Base-by-base conservation (phyloP, 2,888 invertebrate genomes). In the Cataglyphis livida region DNA sequence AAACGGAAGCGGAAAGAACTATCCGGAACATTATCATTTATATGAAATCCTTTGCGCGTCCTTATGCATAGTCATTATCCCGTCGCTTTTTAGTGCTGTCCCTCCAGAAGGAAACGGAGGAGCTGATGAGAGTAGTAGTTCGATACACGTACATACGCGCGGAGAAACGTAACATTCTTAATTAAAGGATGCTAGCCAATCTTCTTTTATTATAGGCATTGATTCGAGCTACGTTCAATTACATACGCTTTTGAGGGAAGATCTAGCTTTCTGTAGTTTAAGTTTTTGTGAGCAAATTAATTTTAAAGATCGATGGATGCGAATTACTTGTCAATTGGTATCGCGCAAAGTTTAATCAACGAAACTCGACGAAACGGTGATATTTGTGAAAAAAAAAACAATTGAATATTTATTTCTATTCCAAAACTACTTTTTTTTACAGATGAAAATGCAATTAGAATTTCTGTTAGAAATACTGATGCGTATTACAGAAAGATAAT, bases 41-140 rank as follows among this genome's bases (percentile, higher is more conserved):
- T 93, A 93, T 93, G 93, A 93, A 93, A 94, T 92, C 93, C 93
- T 93, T 93, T 93, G 91, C 92, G 88, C 90, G 88, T 91, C 92
- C 93, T 91, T 93, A 93, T 93, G 93, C 92, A 93, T 93, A 93
- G 90, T 93, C 92, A 93, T 92, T 91, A 90, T 90, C 87, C 88
- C 61, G 81, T 68, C 84, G 90, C 85, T 88, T 89, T 91, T 91
- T 87, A 87, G 82, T 59, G 65, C 84, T 81, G 74, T 73, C 25
- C 64, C 64, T 62, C 12, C 54, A 71, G 59, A 38, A 44, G 3
- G 38, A 54, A 51, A 51, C 15, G 48, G n/a, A 65, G 61, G 32
- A 38, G 76, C 32, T 35, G 62, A 15, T 4, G 59, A 51, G 84
- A 75, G 71, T 71, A 75, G 71, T 68, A 82, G 84, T 85, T 85